These are phyloP conservation scores for Athalia rosae DNA, from an alignment of 2,888 invertebrate species.

Conservation along the genomic window DNA sequence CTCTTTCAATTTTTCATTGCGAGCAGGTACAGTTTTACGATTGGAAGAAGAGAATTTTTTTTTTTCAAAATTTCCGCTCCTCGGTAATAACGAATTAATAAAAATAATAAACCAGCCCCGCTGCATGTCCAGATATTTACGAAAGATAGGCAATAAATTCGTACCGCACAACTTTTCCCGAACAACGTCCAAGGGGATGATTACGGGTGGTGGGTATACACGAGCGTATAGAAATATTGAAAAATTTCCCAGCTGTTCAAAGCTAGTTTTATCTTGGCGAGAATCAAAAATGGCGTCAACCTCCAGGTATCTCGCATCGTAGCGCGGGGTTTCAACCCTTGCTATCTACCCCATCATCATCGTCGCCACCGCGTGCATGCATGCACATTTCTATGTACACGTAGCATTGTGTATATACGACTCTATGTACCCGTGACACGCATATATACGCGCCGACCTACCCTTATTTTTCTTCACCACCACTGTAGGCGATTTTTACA, in stretches of 20 bases:
- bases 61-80: not conserved
- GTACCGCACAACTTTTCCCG: too few species aligned
- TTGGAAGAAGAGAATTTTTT: not conserved
- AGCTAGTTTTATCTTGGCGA: constrained; percentile 59
- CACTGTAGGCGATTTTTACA: too few species aligned
- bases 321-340: constrained; percentile 69
- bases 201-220: not conserved
- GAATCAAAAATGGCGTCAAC: constrained; percentile 69
- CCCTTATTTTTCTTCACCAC: too few species aligned
- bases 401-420: constrained; percentile 44
- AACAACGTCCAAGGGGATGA: not conserved
- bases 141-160: too few species aligned
- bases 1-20: not conserved
- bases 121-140: too few species aligned
- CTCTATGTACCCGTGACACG: not conserved
- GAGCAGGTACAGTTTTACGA: not conserved
- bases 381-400: constrained; percentile 47
- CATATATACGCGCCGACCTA: not conserved
- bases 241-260: constrained; percentile 71
- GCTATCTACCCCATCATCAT: constrained; percentile 65
- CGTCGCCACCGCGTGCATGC: constrained; percentile 46
- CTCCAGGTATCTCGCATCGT: constrained; percentile 37
- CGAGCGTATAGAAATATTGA: constrained; percentile 50
- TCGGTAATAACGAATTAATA: too few species aligned
- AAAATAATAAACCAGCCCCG: too few species aligned